phyloP scores from a whole-genome alignment of 2,113 vertebrate species.

The Paramisgurnus dabryanus region DNA sequence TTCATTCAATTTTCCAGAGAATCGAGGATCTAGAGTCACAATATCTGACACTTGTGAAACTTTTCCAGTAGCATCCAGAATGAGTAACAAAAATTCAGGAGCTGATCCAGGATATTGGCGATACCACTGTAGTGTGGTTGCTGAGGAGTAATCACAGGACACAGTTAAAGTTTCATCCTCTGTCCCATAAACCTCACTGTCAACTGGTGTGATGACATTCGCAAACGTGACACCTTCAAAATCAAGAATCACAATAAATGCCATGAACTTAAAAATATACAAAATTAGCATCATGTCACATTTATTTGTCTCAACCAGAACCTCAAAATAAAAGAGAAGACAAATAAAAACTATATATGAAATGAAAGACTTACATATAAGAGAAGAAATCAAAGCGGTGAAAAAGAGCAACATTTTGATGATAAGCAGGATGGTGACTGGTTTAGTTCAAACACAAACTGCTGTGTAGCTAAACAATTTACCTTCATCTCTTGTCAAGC shows the following conservation, averaged over 20 bases:
- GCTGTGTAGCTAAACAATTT: neutral
- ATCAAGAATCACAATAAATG: neutral
- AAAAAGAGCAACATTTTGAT: neutral
- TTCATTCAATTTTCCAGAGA: neutral
- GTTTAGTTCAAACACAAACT: neutral
- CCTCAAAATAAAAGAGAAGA: neutral
- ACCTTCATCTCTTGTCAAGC: neutral
- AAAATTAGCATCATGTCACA: too few species aligned
- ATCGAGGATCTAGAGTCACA: neutral
- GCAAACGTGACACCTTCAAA: constrained; percentile 23
- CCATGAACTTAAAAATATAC: too few species aligned
- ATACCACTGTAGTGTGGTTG: constrained; percentile 4
- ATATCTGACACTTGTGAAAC: neutral
- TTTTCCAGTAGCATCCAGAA: neutral
- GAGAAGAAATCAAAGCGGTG: neutral
- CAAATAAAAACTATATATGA: neutral
- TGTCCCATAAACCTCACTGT: neutral
- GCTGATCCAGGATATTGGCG: neutral
- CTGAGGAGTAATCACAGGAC: constrained; percentile 21
- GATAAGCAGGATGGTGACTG: neutral
- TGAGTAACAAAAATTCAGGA: constrained; percentile 11
- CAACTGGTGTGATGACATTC: neutral
- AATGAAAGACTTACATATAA: neutral
- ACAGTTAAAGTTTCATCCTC: neutral
- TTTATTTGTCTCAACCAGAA: neutral